Percentiles rank a stretch among this genome's conserved stretches.
Evolutionary conservation across 2,797 vertebrate genomes (phyloP).

Genomic region (Cottoperca gobio): DNA sequence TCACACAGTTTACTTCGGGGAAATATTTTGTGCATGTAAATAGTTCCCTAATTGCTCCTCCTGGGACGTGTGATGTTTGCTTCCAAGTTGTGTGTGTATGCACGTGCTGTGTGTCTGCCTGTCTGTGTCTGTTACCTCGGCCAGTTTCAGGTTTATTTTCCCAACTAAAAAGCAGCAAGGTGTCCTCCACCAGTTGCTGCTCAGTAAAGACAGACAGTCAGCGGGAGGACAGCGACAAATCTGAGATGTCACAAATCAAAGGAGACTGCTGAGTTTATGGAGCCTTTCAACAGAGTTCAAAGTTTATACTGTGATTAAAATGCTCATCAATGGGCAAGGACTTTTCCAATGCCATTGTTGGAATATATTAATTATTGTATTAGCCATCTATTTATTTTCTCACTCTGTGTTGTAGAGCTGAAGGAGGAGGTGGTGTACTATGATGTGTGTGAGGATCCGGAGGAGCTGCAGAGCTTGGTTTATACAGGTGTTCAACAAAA

Average conservation of each 20-base stretch:
- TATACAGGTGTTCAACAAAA: constrained; percentile 60
- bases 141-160: constrained; percentile 19
- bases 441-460: constrained; percentile 91
- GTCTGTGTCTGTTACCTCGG: constrained; percentile 8
- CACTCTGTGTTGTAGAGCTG: constrained; percentile 85
- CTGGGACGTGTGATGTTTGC: constrained; percentile 45
- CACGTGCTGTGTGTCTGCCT: not conserved
- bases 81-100: constrained; percentile 6
- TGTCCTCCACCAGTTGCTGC: constrained; percentile 3
- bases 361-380: not conserved
- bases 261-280: not conserved
- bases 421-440: constrained; percentile 96
- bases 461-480: constrained; percentile 87
- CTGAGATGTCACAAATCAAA: not conserved
- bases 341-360: not conserved
- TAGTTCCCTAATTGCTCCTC: constrained; percentile 62
- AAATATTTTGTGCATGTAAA: constrained; percentile 49
- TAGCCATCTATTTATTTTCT: not conserved
- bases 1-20: constrained; percentile 41
- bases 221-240: not conserved
- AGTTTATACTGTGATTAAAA: not conserved
- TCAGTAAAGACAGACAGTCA: constrained; percentile 14
- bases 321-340: not conserved
- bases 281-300: not conserved
- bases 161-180: not conserved